phyloP scores from a whole-genome alignment of 2,113 vertebrate genomes.

The Neolamprologus brichardi region DNA sequence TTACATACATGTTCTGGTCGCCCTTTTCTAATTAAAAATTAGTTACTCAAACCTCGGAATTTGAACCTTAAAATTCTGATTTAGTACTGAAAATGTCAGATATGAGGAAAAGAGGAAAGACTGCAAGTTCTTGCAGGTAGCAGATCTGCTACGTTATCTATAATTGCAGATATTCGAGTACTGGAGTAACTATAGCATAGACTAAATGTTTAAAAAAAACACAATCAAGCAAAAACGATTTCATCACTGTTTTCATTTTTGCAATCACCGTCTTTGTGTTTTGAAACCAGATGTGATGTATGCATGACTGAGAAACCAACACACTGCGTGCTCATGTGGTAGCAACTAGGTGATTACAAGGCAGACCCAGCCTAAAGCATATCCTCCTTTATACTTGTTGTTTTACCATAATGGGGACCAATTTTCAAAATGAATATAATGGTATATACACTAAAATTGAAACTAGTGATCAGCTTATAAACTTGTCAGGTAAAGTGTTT shows the following conservation, averaged over 20 bases:
- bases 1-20: rapidly evolving
- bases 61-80: background rate
- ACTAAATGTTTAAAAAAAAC: background rate
- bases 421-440: background rate
- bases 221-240: background rate
- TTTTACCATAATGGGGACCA: background rate
- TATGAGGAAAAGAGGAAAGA: background rate
- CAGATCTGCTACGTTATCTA: background rate
- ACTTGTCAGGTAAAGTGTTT: background rate
- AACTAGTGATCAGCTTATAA: background rate
- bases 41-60: background rate
- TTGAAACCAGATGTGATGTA: background rate
- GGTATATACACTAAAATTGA: background rate
- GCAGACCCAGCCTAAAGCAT: background rate
- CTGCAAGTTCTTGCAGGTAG: background rate
- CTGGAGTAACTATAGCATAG: background rate
- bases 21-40: background rate
- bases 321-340: background rate
- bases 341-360: background rate
- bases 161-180: background rate
- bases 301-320: background rate
- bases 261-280: background rate
- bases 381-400: background rate
- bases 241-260: background rate
- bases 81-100: background rate